Base-by-base conservation (phyloP, 1,140 invertebrate species). In the Zaprionus africanus region DNA sequence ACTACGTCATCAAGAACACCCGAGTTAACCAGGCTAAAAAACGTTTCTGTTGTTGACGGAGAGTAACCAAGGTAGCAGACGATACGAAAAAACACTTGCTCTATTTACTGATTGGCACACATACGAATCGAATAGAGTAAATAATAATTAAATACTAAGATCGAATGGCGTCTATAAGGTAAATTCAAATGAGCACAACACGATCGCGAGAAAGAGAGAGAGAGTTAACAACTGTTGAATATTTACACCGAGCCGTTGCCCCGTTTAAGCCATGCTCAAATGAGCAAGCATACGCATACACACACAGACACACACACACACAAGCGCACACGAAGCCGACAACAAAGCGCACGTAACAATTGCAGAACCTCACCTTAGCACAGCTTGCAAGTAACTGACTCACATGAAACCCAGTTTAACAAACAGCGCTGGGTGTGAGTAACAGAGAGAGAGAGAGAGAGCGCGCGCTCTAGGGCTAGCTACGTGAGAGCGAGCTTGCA, bases 371-470 rank as follows among this genome's bases (percentile, higher is more conserved):
- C 84, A 87, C 84, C 84, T 88, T 90, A 81, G 59, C 65, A 73
- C 85, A 76, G 81, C 85, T 88, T 78, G 78, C 62, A 72, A 88
- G 81, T 84, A 84, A 78, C 84, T 88, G 81, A 88, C 78, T 88
- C 71, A 78, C 77, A 76, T 59, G 24, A 67, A 77, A 73, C 69
- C 62, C 49, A 66, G 74, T 76, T 76, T 57, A 67, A 28, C 49
- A 41, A 36, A 61, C 69, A 28, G 11, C 4, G 46, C 61, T 76
- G 68, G 68, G 70, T 73, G 75, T 73, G 75, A 53, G 58, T 34
- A 41, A 68, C 65, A 76, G 58, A 57, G 71, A 62, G 51, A 75
- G 76, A 43, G 67, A 67, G 76, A 5, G 24, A 26, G 60, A 53
- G 60, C 5, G 31, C 57, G 57, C 46, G 36, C 57, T 54, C 70